Evolutionary conservation across 1,140 invertebrate species (phyloP).

Genomic region (Eupeodes corollae): DNA sequence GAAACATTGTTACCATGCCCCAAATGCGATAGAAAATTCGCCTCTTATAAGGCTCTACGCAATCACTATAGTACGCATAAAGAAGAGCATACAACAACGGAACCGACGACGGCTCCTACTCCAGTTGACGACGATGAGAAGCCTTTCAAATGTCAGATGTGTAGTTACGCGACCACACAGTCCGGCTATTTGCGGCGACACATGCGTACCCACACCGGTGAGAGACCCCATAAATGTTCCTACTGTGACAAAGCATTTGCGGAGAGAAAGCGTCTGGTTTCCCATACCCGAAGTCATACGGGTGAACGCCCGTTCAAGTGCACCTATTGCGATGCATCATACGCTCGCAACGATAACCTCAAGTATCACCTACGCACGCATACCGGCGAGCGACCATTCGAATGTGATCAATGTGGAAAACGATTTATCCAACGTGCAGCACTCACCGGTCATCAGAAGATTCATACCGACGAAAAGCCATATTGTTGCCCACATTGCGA

Average conservation of each 20-base stretch:
- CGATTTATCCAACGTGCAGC: neutral
- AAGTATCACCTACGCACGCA: neutral
- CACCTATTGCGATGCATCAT: neutral
- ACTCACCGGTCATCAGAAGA: neutral
- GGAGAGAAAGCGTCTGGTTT: neutral
- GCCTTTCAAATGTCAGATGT: neutral
- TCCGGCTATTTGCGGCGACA: neutral
- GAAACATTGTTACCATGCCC: conserved; percentile 47
- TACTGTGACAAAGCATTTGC: neutral
- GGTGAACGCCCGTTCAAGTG: neutral
- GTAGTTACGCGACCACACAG: conserved; percentile 39
- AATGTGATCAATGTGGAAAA: neutral
- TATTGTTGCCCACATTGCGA: neutral
- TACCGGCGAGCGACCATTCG: neutral
- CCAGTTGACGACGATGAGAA: neutral
- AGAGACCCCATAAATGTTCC: neutral
- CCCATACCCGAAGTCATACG: neutral
- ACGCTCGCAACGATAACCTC: neutral
- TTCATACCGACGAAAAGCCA: neutral
- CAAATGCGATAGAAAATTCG: conserved; percentile 43
- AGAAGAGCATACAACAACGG: conserved; percentile 56
- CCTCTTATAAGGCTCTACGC: conserved; percentile 44
- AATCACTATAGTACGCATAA: conserved; percentile 72
- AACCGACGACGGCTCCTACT: neutral
- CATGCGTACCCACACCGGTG: neutral